Evolutionary conservation across 2,113 vertebrate species (phyloP), one percentile per base, ranked within the genome.

Genomic region (Cisticola juncidis): DNA sequence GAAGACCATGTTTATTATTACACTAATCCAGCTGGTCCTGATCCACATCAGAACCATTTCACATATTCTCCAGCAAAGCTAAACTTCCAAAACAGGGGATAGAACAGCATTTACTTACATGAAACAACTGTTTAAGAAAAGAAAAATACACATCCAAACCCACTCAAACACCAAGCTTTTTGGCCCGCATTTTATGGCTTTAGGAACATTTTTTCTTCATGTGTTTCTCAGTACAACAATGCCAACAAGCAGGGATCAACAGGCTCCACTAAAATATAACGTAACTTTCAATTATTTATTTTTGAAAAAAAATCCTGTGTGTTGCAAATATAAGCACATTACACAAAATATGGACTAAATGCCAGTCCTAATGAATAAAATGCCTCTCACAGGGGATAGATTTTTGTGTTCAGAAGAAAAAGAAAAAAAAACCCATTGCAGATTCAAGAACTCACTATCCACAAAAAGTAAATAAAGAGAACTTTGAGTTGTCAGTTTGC

Each of bases 41-140:
- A 76, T 38, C 86, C 44, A 86, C 90, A 81, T 58, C 42, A 92
- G 89, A 93, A 73, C 38, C 44, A 38, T 29, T 76, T 69, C 6
- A 13, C 61, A 81, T 85, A 69, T 61, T 89, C 81, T 85, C n/a
- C 31, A 90, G 31, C 1, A 5, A 90, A 88, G 78, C 21, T 79
- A 68, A 79, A 45, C 44, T 79, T 93, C 56, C 44, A 86, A 78
- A 92, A 42, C 18, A 77, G 33, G 14, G 53, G 23, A 35, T 12
- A 47, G 50, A 81, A 33, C 25, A 45, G 9, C 33, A 35, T 81
- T 91, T 68, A 50, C 64, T 85, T 79, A 22, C 6, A 56, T 35
- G 51, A 77, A 92, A 48, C 45, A 77, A 81, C 14, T 44, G 31
- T 48, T 85, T 60, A 90, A 95, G 26, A 76, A 71, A 89, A 87